Conservation (phyloP, 2,888 invertebrate genomes). For the Apamea anceps region DNA sequence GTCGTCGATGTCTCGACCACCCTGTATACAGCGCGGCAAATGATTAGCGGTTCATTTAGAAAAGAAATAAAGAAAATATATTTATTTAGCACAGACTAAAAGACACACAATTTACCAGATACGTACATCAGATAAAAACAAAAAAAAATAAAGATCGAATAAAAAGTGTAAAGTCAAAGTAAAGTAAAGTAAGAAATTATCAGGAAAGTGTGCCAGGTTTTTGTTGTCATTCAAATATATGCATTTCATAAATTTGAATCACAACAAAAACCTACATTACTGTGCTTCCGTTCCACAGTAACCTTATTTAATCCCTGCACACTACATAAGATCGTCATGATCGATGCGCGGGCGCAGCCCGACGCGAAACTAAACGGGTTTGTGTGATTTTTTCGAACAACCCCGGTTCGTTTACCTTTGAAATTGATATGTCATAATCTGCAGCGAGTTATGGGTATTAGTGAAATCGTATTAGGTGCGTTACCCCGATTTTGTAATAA, state of each 20-base stretch:
- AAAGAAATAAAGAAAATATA: too few species aligned
- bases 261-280: conserved; percentile 26
- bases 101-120: too few species aligned
- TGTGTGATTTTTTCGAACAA: conserved; percentile 59
- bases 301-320: conserved; percentile 78
- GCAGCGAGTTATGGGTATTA: conserved; percentile 34
- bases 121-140: too few species aligned
- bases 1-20: not conserved
- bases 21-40: not conserved
- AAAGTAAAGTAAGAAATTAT: too few species aligned
- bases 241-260: not conserved
- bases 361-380: conserved; percentile 74
- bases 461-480: conserved; percentile 36
- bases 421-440: conserved; percentile 67
- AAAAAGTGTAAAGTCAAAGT: too few species aligned
- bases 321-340: conserved; percentile 79
- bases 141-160: too few species aligned
- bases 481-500: not conserved
- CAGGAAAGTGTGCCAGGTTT: too few species aligned
- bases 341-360: conserved; percentile 74
- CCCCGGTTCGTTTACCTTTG: conserved; percentile 55
- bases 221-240: not conserved
- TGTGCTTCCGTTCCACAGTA: conserved; percentile 10
- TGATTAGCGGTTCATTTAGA: too few species aligned
- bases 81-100: too few species aligned